phyloP scores from a whole-genome alignment of 2,113 vertebrate species.

The Salminus brasiliensis region DNA sequence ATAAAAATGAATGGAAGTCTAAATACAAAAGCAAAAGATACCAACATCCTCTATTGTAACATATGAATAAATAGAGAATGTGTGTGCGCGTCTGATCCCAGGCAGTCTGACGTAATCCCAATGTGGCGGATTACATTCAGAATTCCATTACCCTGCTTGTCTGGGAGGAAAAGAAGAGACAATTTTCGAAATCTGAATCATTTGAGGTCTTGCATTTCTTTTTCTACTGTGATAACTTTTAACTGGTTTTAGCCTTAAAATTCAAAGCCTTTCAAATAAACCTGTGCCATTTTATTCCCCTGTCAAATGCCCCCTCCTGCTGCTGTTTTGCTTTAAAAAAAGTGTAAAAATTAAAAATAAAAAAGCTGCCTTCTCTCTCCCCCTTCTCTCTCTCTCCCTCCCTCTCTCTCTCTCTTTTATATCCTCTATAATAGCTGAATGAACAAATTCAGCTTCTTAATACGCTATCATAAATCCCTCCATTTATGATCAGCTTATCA shows the following conservation, averaged over 20 bases:
- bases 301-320: constrained; percentile 53
- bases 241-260: constrained; percentile 43
- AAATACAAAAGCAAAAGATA: not conserved
- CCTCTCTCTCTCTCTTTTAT: constrained; percentile 46
- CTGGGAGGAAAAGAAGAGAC: constrained; percentile 42
- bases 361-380: not conserved
- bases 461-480: constrained; percentile 65
- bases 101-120: constrained; percentile 34
- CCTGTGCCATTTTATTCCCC: constrained; percentile 38
- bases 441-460: constrained; percentile 65
- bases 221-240: constrained; percentile 25
- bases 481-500: constrained; percentile 68
- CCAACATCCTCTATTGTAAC: not conserved
- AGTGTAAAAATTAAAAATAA: not conserved
- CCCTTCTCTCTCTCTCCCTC: constrained; percentile 8
- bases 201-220: constrained; percentile 9
- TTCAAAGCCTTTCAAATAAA: constrained; percentile 46
- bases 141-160: constrained; percentile 51
- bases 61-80: constrained; percentile 12
- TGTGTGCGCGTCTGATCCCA: not conserved
- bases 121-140: constrained; percentile 40
- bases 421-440: constrained; percentile 63
- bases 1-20: constrained; percentile 1
- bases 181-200: constrained; percentile 45
- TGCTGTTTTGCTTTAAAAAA: constrained; percentile 45